Percentiles rank a stretch among this genome's conserved stretches.
phyloP scores from a whole-genome alignment of 2,888 invertebrate genomes.

The Chrysolina americana region DNA sequence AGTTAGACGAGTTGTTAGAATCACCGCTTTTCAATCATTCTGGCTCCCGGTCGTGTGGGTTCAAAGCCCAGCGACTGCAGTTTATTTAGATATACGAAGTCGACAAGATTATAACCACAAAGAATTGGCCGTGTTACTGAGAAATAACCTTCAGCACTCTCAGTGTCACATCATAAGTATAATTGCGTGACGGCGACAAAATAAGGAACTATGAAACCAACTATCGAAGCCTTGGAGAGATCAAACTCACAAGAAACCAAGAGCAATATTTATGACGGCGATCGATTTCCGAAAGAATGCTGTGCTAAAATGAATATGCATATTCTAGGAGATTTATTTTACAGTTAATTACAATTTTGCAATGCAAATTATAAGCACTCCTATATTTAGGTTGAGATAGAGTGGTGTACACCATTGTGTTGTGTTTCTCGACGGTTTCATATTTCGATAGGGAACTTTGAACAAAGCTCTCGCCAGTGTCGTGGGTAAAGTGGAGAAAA shows the following conservation, averaged over 20 bases:
- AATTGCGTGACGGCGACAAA: too few species aligned
- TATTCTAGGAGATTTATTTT: conserved; percentile 64
- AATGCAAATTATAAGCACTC: conserved; percentile 65
- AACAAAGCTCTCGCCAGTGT: conserved; percentile 35
- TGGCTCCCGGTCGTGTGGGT: too few species aligned
- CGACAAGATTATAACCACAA: too few species aligned
- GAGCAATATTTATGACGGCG: conserved; percentile 39
- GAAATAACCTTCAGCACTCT: too few species aligned
- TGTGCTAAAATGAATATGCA: conserved; percentile 64
- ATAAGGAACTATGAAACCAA: too few species aligned
- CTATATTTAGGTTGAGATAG: conserved; percentile 65
- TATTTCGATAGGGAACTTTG: conserved; percentile 54
- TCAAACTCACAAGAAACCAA: not conserved
- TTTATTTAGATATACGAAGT: too few species aligned
- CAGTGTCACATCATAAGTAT: too few species aligned
- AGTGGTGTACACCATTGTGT: conserved; percentile 52
- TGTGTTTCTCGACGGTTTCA: conserved; percentile 49
- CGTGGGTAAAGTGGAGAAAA: not conserved
- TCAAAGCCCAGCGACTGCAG: too few species aligned
- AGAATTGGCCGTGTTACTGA: too few species aligned
- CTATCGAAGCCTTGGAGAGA: too few species aligned
- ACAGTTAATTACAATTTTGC: conserved; percentile 67
- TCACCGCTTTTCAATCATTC: too few species aligned
- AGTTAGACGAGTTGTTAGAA: too few species aligned
- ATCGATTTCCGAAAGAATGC: conserved; percentile 58